These are phyloP conservation scores for Parasteatoda tepidariorum DNA, from an alignment of 1,140 invertebrate genomes.

Conservation along the genomic window DNA sequence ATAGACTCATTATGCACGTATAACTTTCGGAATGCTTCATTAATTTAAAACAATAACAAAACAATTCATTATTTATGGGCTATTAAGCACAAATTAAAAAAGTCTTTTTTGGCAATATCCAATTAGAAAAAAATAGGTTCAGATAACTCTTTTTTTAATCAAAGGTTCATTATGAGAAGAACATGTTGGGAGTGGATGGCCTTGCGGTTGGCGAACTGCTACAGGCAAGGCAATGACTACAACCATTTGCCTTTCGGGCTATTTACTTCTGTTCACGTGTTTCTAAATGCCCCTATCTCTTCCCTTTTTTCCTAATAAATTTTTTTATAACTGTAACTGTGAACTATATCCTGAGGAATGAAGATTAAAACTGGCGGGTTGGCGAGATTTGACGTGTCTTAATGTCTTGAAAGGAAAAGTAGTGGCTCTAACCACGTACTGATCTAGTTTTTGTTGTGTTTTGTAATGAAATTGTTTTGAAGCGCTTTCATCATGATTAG, in stretches of 20 bases:
- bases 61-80: too few relatives aligned
- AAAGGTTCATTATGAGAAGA: too few relatives aligned
- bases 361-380: background rate
- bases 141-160: too few relatives aligned
- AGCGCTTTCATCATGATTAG: background rate
- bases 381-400: background rate
- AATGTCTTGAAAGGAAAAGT: slow-evolving; percentile 17
- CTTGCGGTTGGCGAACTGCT: background rate
- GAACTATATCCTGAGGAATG: slow-evolving; percentile 44
- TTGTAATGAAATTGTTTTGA: slow-evolving; percentile 29
- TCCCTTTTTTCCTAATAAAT: too few relatives aligned
- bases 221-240: slow-evolving; percentile 21
- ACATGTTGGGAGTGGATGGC: background rate
- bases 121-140: too few relatives aligned
- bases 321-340: background rate
- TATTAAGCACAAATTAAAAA: too few relatives aligned
- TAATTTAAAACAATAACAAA: too few relatives aligned
- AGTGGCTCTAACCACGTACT: background rate
- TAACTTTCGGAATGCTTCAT: too few relatives aligned
- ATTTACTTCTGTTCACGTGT: slow-evolving; percentile 14
- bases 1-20: too few relatives aligned
- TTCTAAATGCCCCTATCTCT: background rate
- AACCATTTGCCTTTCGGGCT: background rate
- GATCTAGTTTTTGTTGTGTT: slow-evolving; percentile 10
- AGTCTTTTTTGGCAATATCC: too few relatives aligned